Conservation (phyloP, 2,888 invertebrate species). For the Drosophila prostipennis region DNA sequence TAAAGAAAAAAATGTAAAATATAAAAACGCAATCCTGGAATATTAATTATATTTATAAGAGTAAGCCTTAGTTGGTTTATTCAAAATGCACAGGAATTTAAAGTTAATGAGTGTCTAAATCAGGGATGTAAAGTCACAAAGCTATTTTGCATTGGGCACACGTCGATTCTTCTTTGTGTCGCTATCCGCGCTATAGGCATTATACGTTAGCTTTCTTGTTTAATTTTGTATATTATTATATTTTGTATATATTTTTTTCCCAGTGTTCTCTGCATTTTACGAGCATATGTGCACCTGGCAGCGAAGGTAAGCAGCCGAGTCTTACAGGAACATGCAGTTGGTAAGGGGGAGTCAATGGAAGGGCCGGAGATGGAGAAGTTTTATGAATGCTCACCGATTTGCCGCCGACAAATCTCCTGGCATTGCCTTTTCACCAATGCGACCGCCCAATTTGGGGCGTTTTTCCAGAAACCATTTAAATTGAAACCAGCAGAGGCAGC, state of each 20-base stretch:
- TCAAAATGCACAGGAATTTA: too few species aligned
- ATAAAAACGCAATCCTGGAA: too few species aligned
- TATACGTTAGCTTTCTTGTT: too few species aligned
- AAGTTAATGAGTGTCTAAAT: too few species aligned
- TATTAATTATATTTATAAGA: too few species aligned
- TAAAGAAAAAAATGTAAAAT: too few species aligned
- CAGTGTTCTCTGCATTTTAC: slow-evolving; percentile 30
- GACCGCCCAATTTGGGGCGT: slow-evolving; percentile 33
- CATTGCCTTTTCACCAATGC: slow-evolving; percentile 34
- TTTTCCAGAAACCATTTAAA: slow-evolving; percentile 39
- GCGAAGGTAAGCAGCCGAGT: slow-evolving; percentile 37
- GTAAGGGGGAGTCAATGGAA: neutral
- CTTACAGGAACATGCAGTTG: slow-evolving; percentile 21
- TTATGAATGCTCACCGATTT: slow-evolving; percentile 56
- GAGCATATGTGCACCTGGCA: slow-evolving; percentile 25
- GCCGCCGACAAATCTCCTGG: slow-evolving; percentile 36
- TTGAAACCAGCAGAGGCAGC: slow-evolving; percentile 25
- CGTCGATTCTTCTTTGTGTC: too few species aligned
- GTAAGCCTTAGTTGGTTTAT: too few species aligned
- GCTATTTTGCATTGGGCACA: too few species aligned
- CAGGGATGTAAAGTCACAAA: too few species aligned
- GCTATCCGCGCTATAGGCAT: too few species aligned
- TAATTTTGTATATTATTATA: too few species aligned
- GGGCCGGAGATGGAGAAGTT: slow-evolving; percentile 26
- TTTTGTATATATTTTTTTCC: neutral